Evolutionary conservation across 2,888 invertebrate genomes (phyloP).

Genomic region (Agrotis clavis): DNA sequence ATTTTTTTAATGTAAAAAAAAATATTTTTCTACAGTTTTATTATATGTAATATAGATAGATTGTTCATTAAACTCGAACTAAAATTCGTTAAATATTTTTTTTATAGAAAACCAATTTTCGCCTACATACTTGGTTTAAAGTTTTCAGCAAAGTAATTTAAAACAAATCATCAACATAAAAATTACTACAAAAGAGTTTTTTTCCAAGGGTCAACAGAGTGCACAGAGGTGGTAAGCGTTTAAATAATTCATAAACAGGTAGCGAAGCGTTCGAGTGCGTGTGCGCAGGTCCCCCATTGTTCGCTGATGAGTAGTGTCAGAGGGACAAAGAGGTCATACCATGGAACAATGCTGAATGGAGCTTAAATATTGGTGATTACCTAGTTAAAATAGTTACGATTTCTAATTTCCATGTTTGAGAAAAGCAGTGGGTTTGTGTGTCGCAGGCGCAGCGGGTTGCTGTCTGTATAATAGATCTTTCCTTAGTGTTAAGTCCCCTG

Average conservation of each 20-base stretch:
- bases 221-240: conserved; percentile 55
- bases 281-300: conserved; percentile 81
- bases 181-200: conserved; percentile 16
- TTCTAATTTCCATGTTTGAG: background rate
- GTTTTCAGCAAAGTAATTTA: background rate
- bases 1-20: too few species aligned
- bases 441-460: too few species aligned
- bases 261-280: conserved; percentile 78
- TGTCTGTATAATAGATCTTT: too few species aligned
- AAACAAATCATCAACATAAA: conserved; percentile 5
- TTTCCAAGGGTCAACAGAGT: conserved; percentile 62
- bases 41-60: too few species aligned
- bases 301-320: conserved; percentile 74
- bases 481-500: too few species aligned
- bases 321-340: conserved; percentile 75
- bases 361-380: conserved; percentile 39
- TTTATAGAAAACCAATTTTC: too few species aligned
- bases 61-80: too few species aligned
- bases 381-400: conserved; percentile 1
- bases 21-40: too few species aligned
- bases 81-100: too few species aligned
- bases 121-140: background rate
- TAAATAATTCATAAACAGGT: conserved; percentile 73
- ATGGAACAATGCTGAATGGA: conserved; percentile 66
- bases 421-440: background rate